These are phyloP conservation scores for Ormia ochracea DNA, from an alignment of 2,888 invertebrate species.

Conservation along the genomic window DNA sequence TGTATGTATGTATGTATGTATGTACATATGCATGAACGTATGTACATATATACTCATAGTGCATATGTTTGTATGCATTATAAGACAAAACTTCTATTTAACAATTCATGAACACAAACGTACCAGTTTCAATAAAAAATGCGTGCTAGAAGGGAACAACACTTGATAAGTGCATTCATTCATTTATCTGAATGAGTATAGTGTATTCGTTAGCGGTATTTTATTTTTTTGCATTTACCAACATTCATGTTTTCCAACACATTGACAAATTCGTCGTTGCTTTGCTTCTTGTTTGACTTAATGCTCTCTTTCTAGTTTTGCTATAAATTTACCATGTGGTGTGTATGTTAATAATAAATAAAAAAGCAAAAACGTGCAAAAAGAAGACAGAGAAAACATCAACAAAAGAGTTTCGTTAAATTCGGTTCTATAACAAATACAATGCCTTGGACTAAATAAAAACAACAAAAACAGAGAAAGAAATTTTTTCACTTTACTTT, in stretches of 20 bases:
- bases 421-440: constrained; percentile 22
- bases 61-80: too few species aligned
- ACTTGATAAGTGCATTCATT: constrained; percentile 34
- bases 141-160: constrained; percentile 43
- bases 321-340: constrained; percentile 45
- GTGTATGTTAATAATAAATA: constrained; percentile 27
- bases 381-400: not conserved
- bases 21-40: not conserved
- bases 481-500: constrained; percentile 28
- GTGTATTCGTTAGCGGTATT: constrained; percentile 59
- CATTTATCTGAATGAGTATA: not conserved
- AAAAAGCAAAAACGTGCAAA: not conserved
- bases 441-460: not conserved
- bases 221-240: constrained; percentile 27
- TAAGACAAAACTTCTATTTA: too few species aligned
- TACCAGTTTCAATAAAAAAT: not conserved
- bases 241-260: constrained; percentile 6
- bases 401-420: constrained; percentile 52
- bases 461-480: constrained; percentile 8
- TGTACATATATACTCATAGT: not conserved
- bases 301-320: constrained; percentile 1
- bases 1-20: not conserved
- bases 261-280: not conserved
- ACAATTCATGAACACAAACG: too few species aligned
- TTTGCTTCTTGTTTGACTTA: constrained; percentile 8